phyloP scores from a whole-genome alignment of 2,797 vertebrate genomes.

The Vultur gryphus region DNA sequence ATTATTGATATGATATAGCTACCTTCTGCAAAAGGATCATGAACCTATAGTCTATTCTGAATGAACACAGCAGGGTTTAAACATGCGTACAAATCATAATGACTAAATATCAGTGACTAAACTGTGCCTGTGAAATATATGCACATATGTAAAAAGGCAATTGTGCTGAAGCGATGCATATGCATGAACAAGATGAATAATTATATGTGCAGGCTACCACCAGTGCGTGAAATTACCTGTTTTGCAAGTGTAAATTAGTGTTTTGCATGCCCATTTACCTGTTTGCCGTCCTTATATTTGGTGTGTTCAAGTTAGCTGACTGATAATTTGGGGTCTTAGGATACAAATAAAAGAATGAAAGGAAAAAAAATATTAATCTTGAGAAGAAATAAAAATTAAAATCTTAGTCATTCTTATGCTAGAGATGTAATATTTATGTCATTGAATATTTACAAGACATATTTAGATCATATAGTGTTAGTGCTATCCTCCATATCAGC shows the following conservation, averaged over 20 bases:
- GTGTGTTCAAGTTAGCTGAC: neutral
- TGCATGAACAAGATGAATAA: slow-evolving; percentile 60
- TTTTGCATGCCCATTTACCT: slow-evolving; percentile 59
- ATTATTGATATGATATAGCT: neutral
- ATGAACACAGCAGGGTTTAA: slow-evolving; percentile 15
- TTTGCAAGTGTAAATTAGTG: slow-evolving; percentile 66
- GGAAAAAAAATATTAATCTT: neutral
- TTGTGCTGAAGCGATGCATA: slow-evolving; percentile 51
- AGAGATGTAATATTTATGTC: neutral
- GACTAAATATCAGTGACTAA: slow-evolving; percentile 24
- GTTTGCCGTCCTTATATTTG: slow-evolving; percentile 32
- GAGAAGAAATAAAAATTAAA: neutral
- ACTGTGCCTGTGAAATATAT: slow-evolving; percentile 39
- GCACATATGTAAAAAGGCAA: slow-evolving; percentile 44
- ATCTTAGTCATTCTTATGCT: neutral
- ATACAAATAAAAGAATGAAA: slow-evolving; percentile 3
- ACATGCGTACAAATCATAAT: slow-evolving; percentile 16
- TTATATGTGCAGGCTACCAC: slow-evolving; percentile 29
- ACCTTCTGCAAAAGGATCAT: neutral
- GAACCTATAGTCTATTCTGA: neutral
- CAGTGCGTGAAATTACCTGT: slow-evolving; percentile 55
- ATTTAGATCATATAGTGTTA: neutral
- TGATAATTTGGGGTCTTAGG: neutral
- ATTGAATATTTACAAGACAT: neutral
- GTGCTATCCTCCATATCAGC: neutral